Conservation (phyloP, 1,140 invertebrate species). For the Fragariocoptes setiger region DNA sequence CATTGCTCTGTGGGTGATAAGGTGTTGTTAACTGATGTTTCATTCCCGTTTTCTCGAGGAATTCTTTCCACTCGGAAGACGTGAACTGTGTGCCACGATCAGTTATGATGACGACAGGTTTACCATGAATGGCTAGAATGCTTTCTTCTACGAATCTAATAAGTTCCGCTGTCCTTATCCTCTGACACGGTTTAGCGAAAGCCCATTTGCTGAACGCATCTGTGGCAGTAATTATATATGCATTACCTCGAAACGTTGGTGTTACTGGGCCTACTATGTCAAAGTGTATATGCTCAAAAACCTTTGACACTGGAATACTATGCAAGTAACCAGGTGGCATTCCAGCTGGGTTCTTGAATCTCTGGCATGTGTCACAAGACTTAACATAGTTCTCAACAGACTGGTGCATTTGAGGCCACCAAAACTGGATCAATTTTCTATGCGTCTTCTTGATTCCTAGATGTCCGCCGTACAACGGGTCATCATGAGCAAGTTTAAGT, state of each 20-base stretch:
- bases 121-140: conserved; percentile 2
- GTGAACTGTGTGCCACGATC: conserved; percentile 14
- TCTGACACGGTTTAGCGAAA: background rate
- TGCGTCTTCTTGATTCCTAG: conserved; percentile 1
- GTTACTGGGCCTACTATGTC: conserved; percentile 1
- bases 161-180: background rate
- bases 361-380: conserved; percentile 2
- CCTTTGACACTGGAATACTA: background rate
- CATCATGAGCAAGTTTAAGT: background rate
- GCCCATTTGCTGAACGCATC: conserved; percentile 3
- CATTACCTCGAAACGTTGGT: background rate
- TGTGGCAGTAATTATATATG: conserved; percentile 2
- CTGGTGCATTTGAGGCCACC: conserved; percentile 1
- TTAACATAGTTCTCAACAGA: background rate
- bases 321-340: background rate
- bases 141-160: conserved; percentile 4
- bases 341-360: background rate
- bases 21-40: conserved; percentile 11
- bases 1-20: conserved; percentile 13
- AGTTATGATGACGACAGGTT: conserved; percentile 6
- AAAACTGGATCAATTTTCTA: background rate
- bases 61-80: conserved; percentile 12
- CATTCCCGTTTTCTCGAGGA: conserved; percentile 12
- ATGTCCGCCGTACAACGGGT: conserved; percentile 1
- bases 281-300: background rate